phyloP scores from a whole-genome alignment of 2,113 vertebrate species.

The Lycaon pictus region DNA sequence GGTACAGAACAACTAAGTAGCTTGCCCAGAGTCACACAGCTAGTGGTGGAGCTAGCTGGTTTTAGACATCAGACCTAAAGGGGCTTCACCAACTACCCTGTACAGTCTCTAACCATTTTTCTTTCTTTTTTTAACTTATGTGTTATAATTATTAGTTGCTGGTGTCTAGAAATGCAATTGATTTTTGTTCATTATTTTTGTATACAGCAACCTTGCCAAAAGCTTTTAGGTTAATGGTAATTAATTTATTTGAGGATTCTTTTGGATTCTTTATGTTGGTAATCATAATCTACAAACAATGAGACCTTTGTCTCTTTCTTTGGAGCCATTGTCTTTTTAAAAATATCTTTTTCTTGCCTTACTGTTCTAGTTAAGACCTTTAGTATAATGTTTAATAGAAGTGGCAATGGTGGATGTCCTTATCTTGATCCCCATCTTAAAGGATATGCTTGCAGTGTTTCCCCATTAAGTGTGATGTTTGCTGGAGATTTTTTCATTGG shows the following conservation, averaged over 20 bases:
- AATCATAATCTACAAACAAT: constrained; percentile 41
- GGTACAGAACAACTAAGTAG: neutral
- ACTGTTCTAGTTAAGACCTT: neutral
- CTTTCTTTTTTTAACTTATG: neutral
- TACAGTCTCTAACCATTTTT: neutral
- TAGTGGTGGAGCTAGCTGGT: neutral
- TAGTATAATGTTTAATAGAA: constrained; percentile 12
- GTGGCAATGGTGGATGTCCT: neutral
- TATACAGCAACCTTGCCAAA: constrained; percentile 26
- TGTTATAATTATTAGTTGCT: constrained; percentile 37
- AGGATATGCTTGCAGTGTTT: neutral
- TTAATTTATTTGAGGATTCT: constrained; percentile 48
- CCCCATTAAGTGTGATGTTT: neutral
- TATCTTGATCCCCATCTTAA: constrained; percentile 11
- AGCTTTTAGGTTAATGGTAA: constrained; percentile 55
- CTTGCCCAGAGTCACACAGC: neutral
- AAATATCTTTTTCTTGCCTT: constrained; percentile 3
- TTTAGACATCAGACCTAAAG: constrained; percentile 30
- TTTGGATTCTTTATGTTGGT: constrained; percentile 44
- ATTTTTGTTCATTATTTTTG: constrained; percentile 50
- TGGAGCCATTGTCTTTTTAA: neutral
- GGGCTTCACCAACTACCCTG: neutral
- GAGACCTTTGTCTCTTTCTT: constrained; percentile 44
- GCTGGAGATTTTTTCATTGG: neutral
- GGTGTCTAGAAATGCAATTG: neutral